phyloP scores from a whole-genome alignment of 2,797 vertebrate species.

The Coilia nasus region DNA sequence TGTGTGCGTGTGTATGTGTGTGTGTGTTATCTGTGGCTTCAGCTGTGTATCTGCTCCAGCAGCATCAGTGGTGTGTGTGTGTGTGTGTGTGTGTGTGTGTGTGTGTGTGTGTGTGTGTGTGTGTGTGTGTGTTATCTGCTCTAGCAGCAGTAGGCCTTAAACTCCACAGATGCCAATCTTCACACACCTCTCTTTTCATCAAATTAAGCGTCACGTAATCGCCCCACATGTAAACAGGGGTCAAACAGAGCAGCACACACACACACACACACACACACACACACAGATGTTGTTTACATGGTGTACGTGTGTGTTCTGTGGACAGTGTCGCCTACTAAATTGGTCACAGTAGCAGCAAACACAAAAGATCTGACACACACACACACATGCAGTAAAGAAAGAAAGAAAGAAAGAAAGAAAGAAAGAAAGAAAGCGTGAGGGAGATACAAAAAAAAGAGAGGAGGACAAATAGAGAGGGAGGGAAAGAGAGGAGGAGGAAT shows the following conservation, averaged over 20 bases:
- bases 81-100: neutral
- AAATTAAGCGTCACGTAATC: conserved; percentile 74
- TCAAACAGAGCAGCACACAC: conserved; percentile 65
- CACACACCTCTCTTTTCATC: conserved; percentile 65
- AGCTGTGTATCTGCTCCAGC: too few species aligned
- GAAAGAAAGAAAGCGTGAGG: too few species aligned
- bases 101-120: conserved; percentile 13
- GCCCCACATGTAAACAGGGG: conserved; percentile 66
- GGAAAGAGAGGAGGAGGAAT: too few species aligned
- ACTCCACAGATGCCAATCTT: conserved; percentile 73
- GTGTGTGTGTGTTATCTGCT: conserved; percentile 42
- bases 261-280: neutral
- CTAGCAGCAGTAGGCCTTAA: conserved; percentile 23
- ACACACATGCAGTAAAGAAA: too few species aligned
- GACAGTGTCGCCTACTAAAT: neutral
- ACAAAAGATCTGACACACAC: too few species aligned
- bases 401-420: too few species aligned
- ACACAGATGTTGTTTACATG: conserved; percentile 64
- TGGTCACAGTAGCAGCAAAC: neutral
- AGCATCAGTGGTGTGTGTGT: conserved; percentile 38
- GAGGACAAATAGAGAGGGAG: too few species aligned
- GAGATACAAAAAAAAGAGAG: too few species aligned
- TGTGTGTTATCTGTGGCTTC: conserved; percentile 48
- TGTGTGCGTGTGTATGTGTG: too few species aligned
- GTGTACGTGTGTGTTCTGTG: conserved; percentile 60